Evolutionary conservation across 1,140 invertebrate species (phyloP), one percentile per base, ranked within the genome.

Genomic region (Rhagoletis pomonella): DNA sequence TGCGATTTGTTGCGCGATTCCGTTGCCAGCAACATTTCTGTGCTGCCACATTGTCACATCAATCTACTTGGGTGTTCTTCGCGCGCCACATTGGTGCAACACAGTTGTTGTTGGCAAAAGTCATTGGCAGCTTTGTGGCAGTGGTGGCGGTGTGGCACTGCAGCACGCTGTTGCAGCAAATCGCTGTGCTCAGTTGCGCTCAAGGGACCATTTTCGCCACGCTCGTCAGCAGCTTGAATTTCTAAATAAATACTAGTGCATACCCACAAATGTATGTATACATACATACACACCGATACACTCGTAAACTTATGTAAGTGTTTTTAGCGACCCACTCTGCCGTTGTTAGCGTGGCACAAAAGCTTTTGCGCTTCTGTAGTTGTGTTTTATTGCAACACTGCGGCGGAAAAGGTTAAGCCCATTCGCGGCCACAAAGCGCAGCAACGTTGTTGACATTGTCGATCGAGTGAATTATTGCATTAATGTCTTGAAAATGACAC

Each of bases 401-500:
- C 50, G 44, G 47, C 55, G 73, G 73, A 19, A 81, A 81, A 81
- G 73, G 73, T 81, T 81, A 81, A 81, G 73, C 47, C 73, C 44
- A 55, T 81, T 50, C 73, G 73, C 73, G 73, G 73, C 12, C 73
- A 62, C 12, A 62, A 55, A 5, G 50, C 50, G 60, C 60, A 62
- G 73, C 73, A 55, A 55, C 47, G n/a, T 55, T 81, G 73, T 81
- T 81, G 73, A 81, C 73, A 81, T 81, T 81, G 73, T 81, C 73
- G 55, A 81, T 55, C 47, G 73, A 81, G 50, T 81, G 73, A 81
- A 81, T 81, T 81, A 81, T 81, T 81, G 73, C 47, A 81, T 81
- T 81, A 81, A 81, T 81, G 73, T 81, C 73, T 50, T 50, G 47
- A 81, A 58, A 81, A 81, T 81, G 73, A 81, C 73, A 81, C 73